phyloP scores from a whole-genome alignment of 2,888 invertebrate genomes.

The Microdon myrmicae region DNA sequence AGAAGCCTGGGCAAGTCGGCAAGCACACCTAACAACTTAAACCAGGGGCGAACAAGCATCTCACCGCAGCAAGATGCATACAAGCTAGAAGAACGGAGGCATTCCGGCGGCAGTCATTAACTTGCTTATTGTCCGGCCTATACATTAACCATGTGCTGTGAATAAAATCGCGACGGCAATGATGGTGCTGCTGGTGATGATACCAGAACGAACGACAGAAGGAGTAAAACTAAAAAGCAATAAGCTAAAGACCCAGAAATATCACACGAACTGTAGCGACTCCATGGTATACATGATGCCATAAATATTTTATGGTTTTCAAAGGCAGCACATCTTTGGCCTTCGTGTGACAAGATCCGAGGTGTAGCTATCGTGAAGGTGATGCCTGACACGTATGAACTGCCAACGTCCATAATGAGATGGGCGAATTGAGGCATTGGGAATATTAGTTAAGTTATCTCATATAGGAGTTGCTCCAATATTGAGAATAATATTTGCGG shows the following conservation, averaged over 20 bases:
- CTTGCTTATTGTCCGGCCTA: conserved; percentile 25
- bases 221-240: conserved; percentile 4
- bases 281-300: conserved; percentile 20
- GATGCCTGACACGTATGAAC: no score
- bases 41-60: conserved; percentile 6
- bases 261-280: conserved; percentile 13
- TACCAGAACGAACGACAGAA: conserved; percentile 10
- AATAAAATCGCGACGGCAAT: conserved; percentile 20
- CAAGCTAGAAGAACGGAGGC: conserved; percentile 30
- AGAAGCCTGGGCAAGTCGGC: conserved; percentile 24
- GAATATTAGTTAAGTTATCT: no score
- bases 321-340: conserved; percentile 39
- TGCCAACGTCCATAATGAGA: no score
- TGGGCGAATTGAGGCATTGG: no score
- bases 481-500: no score
- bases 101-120: conserved; percentile 29
- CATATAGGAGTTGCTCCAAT: no score
- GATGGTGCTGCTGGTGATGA: conserved; percentile 22
- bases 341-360: no score
- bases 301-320: conserved; percentile 42
- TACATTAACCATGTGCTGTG: conserved; percentile 2
- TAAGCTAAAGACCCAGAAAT: conserved; percentile 20
- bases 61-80: conserved; percentile 4
- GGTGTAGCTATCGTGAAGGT: no score
- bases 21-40: conserved; percentile 27